These are phyloP conservation scores for Trichomalopsis sarcophagae DNA, from an alignment of 1,140 invertebrate genomes.

Conservation along the genomic window DNA sequence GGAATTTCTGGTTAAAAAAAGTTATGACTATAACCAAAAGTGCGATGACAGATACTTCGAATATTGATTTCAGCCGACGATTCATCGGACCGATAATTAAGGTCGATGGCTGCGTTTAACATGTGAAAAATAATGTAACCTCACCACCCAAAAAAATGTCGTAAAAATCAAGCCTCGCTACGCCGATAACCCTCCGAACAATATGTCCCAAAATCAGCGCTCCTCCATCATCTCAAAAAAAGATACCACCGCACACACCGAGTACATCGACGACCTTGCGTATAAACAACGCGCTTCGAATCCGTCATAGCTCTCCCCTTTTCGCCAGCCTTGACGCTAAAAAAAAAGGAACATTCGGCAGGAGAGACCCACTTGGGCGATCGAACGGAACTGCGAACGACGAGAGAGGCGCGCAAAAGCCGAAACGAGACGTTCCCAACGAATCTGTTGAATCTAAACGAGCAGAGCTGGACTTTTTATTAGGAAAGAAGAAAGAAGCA, in stretches of 20 bases:
- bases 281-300: background rate
- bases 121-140: too few species aligned
- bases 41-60: too few species aligned
- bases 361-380: background rate
- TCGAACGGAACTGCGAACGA: background rate
- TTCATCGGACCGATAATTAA: too few species aligned
- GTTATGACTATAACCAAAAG: too few species aligned
- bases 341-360: constrained; percentile 1
- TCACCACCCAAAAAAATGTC: too few species aligned
- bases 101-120: too few species aligned
- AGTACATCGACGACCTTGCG: background rate
- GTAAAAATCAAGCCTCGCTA: background rate
- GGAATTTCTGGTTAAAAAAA: too few species aligned
- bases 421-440: constrained; percentile 1
- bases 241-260: too few species aligned
- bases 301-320: background rate
- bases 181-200: background rate
- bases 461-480: background rate
- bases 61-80: too few species aligned
- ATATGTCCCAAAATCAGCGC: too few species aligned
- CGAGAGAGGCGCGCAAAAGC: background rate
- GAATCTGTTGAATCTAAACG: background rate
- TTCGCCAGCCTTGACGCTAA: background rate
- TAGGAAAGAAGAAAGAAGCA: background rate
- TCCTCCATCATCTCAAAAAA: too few species aligned